Percentiles rank a stretch among this genome's conserved stretches.
Evolutionary conservation across 2,113 vertebrate species (phyloP).

Genomic region (Cyprinodon variegatus): DNA sequence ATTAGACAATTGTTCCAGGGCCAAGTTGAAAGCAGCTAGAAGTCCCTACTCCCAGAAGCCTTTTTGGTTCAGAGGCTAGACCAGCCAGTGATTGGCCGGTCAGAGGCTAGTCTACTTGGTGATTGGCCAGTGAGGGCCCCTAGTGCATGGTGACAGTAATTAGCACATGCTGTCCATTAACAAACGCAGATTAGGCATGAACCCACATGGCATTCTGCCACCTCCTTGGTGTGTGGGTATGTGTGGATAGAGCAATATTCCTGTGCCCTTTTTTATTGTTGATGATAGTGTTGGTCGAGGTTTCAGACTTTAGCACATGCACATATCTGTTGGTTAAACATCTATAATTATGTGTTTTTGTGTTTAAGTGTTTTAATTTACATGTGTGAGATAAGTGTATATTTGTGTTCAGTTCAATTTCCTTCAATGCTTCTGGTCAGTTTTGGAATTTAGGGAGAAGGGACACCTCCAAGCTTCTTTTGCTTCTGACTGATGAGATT

Average conservation of each 20-base stretch:
- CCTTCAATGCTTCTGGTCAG: constrained; percentile 73
- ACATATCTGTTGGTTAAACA: constrained; percentile 45
- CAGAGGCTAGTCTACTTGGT: constrained; percentile 72
- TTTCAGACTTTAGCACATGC: constrained; percentile 57
- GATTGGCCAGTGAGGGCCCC: constrained; percentile 75
- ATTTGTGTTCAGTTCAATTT: constrained; percentile 74
- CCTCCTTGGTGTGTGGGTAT: constrained; percentile 61
- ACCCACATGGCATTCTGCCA: constrained; percentile 90
- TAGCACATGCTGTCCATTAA: constrained; percentile 98
- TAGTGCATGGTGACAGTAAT: constrained; percentile 88
- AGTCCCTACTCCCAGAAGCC: constrained; percentile 70
- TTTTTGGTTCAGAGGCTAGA: constrained; percentile 70
- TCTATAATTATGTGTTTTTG: constrained; percentile 19
- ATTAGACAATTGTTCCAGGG: constrained; percentile 65
- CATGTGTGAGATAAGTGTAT: constrained; percentile 18
- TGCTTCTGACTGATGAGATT: constrained; percentile 47
- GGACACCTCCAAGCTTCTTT: constrained; percentile 58
- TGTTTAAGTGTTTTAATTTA: constrained; percentile 18
- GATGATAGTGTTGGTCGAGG: constrained; percentile 34
- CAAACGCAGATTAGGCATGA: constrained; percentile 87
- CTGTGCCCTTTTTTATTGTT: constrained; percentile 61
- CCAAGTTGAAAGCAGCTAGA: constrained; percentile 61
- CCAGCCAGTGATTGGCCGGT: constrained; percentile 69
- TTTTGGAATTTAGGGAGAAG: constrained; percentile 73
- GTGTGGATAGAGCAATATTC: constrained; percentile 62